Evolutionary conservation across 2,888 invertebrate genomes (phyloP).

Genomic region (Ephialtes manifestator): DNA sequence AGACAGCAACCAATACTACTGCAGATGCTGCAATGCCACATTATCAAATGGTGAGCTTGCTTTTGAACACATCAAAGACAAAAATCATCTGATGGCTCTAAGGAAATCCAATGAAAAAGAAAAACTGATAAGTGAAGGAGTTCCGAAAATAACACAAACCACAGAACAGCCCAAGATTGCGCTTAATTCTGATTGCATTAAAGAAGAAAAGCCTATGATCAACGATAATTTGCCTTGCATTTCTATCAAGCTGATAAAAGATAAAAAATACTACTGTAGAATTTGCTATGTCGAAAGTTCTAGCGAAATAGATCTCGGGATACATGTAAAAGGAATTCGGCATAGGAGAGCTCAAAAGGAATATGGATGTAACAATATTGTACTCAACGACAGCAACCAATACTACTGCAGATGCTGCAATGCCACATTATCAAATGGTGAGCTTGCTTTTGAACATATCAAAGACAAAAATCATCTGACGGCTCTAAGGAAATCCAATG

Average conservation of each 20-base stretch:
- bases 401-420: slow-evolving; percentile 41
- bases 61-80: neutral
- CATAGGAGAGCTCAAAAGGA: neutral
- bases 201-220: neutral
- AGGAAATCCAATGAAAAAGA: neutral
- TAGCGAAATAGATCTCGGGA: neutral
- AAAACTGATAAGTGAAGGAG: neutral
- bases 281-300: neutral
- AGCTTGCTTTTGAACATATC: slow-evolving; percentile 3
- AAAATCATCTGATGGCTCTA: neutral
- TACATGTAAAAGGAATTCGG: neutral
- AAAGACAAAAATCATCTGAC: too few species aligned
- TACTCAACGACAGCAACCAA: neutral
- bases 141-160: neutral
- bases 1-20: neutral
- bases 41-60: neutral
- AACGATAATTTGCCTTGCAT: too few species aligned
- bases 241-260: too few species aligned
- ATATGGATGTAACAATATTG: slow-evolving; percentile 7
- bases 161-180: neutral
- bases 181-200: too few species aligned
- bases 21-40: slow-evolving; percentile 30
- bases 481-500: neutral
- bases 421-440: neutral
- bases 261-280: neutral